Base-by-base conservation (phyloP, 1,140 invertebrate species). In the Phthorimaea operculella region DNA sequence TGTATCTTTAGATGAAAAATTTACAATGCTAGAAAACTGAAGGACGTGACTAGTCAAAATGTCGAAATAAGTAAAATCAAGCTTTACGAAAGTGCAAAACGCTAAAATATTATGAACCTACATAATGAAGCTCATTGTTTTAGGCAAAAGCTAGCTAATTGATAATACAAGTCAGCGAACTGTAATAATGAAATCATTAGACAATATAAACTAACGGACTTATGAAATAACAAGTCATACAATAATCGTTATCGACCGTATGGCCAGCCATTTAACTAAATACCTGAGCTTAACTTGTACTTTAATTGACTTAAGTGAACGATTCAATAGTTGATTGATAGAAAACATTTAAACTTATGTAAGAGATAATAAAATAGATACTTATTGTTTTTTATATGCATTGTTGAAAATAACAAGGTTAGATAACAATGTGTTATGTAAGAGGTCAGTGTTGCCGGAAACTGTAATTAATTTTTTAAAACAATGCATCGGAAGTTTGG, bases 401-500 rank as follows among this genome's bases (percentile, higher is more conserved):
- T 39, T 39, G 36, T 39, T 39, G 8, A n/a, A 39, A 12, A 39
- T 39, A 39, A 39, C 36, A 39, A 39, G 10, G 36, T 47, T 47
- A 47, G n/a, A 15, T 47, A 47, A 47, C 44, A 47, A 47, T 53
- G 49, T 50, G 50, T 60, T 52, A 55, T 44, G 49, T 55, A 55
- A 60, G 54, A 60, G 54, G 54, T 55, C 54, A 53, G 33, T 42
- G 33, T 18, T 49, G 33, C 44, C 58, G 54, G 58, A 56, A 60
- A 60, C 48, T 17, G 48, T 47, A 55, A 56, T 60, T 60, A 54
- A 53, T 36, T 6, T 44, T 51, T 50, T 33, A 21, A 28, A 44
- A 62, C 60, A 62, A 62, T 62, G 53, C 39, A 54, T 34, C 56
- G 60, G 60, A 62, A 62, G 57, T 45, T 44, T 34, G 15, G 12